phyloP scores from a whole-genome alignment of 2,113 vertebrate genomes.

The Tapirus terrestris region DNA sequence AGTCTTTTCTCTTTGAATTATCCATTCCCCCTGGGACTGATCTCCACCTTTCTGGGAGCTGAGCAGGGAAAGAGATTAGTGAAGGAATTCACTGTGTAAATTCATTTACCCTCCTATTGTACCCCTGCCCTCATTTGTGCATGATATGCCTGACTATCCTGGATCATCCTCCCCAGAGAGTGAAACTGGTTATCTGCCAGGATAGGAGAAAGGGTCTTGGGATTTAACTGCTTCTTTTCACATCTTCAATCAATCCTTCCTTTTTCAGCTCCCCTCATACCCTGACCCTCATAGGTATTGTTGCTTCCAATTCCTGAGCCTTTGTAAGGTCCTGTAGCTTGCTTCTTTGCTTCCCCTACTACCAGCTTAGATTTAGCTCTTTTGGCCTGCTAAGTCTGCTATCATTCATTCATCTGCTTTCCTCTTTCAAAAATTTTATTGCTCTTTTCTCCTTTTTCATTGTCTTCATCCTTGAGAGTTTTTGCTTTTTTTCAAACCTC shows the following conservation, averaged over 20 bases:
- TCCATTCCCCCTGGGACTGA: not conserved
- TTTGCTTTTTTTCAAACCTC: not conserved
- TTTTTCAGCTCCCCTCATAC: not conserved
- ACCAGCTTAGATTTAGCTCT: not conserved
- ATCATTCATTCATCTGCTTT: not conserved
- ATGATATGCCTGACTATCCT: not conserved
- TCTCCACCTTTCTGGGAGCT: not conserved
- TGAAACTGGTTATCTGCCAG: not conserved
- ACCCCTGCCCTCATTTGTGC: not conserved
- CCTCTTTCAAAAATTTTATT: conserved; percentile 16
- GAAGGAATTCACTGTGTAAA: not conserved
- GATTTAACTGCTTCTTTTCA: not conserved
- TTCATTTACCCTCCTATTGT: not conserved
- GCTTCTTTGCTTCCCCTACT: not conserved
- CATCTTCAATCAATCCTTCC: not conserved
- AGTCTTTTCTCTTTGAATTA: not conserved
- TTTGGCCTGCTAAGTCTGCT: not conserved
- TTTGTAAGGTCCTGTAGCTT: not conserved
- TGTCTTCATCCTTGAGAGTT: not conserved
- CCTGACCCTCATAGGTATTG: not conserved
- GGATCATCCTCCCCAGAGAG: not conserved
- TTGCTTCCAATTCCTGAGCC: not conserved
- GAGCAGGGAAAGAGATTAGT: not conserved
- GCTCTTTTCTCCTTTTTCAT: not conserved
- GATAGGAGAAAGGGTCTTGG: not conserved